Evolutionary conservation across 2,797 vertebrate genomes (phyloP).

Genomic region (Hybognathus amarus): DNA sequence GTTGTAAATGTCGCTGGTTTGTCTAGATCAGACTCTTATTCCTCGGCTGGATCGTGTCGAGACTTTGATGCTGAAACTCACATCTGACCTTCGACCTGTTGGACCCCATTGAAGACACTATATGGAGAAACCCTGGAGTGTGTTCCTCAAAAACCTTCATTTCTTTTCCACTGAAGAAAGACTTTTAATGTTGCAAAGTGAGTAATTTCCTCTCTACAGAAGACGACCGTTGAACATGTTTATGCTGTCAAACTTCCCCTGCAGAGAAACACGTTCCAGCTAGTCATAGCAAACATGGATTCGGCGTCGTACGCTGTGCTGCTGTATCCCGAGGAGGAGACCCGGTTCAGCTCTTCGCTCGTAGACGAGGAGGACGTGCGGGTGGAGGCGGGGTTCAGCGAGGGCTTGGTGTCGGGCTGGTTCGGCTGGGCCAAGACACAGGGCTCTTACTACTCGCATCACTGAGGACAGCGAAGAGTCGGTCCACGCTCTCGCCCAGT

Average conservation of each 20-base stretch:
- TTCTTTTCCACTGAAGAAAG: too few relatives aligned
- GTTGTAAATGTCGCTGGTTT: too few relatives aligned
- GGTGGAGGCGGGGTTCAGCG: constrained; percentile 85
- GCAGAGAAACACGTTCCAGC: constrained; percentile 95
- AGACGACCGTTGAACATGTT: too few relatives aligned
- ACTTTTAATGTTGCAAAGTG: too few relatives aligned
- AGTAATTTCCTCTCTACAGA: too few relatives aligned
- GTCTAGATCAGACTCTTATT: too few relatives aligned
- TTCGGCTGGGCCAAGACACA: constrained; percentile 67
- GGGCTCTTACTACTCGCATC: constrained; percentile 81
- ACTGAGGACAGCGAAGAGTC: constrained; percentile 79
- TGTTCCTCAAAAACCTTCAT: too few relatives aligned
- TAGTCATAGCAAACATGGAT: constrained; percentile 84
- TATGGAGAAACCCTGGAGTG: too few relatives aligned
- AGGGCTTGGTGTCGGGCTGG: constrained; percentile 76
- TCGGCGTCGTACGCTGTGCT: constrained; percentile 86
- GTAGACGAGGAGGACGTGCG: constrained; percentile 64
- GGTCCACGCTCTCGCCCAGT: constrained; percentile 83
- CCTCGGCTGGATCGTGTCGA: too few relatives aligned
- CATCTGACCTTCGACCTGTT: too few relatives aligned
- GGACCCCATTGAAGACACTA: too few relatives aligned
- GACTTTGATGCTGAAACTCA: too few relatives aligned
- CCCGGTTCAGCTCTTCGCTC: constrained; percentile 82
- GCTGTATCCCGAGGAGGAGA: constrained; percentile 85
- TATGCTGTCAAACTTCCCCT: neutral